These are phyloP conservation scores for Drosophila ananassae DNA, from an alignment of 1,140 invertebrate species.

Conservation along the genomic window DNA sequence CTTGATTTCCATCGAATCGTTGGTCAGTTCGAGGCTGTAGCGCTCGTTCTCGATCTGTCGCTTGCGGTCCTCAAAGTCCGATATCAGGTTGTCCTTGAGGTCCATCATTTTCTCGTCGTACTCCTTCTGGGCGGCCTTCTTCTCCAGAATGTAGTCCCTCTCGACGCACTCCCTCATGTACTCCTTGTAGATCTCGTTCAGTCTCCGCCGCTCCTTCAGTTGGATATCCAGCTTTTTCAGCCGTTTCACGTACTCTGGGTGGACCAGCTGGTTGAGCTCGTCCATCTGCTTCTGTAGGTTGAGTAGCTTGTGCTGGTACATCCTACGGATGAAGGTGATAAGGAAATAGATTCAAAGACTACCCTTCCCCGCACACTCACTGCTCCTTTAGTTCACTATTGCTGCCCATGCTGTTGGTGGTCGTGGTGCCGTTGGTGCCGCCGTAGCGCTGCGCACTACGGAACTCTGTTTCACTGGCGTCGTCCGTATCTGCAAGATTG, in stretches of 20 bases:
- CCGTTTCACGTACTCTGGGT: constrained; percentile 93
- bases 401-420: constrained; percentile 55
- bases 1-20: constrained; percentile 92
- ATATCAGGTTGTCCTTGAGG: constrained; percentile 94
- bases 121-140: constrained; percentile 94
- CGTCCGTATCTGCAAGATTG: constrained; percentile 90
- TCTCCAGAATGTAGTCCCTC: constrained; percentile 94
- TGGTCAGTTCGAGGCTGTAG: constrained; percentile 93
- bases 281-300: constrained; percentile 95
- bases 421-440: constrained; percentile 87
- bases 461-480: constrained; percentile 95
- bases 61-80: constrained; percentile 96
- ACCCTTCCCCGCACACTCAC: constrained; percentile 85
- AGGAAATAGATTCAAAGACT: background rate
- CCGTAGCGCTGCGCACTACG: constrained; percentile 86
- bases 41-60: constrained; percentile 95
- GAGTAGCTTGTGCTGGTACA: constrained; percentile 96
- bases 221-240: constrained; percentile 93
- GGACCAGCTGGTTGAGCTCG: constrained; percentile 93
- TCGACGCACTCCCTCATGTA: constrained; percentile 94
- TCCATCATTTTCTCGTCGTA: constrained; percentile 97
- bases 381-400: constrained; percentile 94
- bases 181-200: constrained; percentile 93
- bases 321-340: constrained; percentile 86
- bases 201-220: constrained; percentile 90